These are phyloP conservation scores for Boulengeromyrus knoepffleri DNA, from an alignment of 2,113 vertebrate genomes.

Conservation along the genomic window DNA sequence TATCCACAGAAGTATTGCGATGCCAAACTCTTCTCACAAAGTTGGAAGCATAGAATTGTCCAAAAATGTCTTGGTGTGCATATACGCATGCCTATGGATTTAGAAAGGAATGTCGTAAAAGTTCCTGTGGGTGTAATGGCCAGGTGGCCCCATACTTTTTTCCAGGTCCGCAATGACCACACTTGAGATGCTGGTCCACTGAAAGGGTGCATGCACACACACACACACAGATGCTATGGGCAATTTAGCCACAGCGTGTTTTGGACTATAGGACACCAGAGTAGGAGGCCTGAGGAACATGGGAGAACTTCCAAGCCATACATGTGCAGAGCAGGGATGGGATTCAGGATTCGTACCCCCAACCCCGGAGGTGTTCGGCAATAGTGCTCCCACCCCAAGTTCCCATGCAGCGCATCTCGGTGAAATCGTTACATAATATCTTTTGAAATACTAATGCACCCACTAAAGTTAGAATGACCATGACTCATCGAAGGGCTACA, in stretches of 20 bases:
- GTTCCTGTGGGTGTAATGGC: too few species aligned
- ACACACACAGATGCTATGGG: not conserved
- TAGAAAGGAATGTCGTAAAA: too few species aligned
- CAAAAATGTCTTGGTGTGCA: too few species aligned
- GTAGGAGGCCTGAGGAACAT: not conserved
- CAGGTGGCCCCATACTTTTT: too few species aligned
- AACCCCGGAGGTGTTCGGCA: not conserved
- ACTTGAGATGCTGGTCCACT: too few species aligned
- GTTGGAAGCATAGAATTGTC: too few species aligned
- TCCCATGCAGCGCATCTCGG: not conserved
- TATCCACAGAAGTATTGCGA: not conserved
- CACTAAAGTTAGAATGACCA: not conserved
- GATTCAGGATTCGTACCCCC: not conserved
- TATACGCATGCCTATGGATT: too few species aligned
- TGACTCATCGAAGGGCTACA: not conserved
- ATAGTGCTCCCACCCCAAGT: not conserved
- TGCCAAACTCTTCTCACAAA: too few species aligned
- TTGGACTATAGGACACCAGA: not conserved
- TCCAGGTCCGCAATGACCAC: too few species aligned
- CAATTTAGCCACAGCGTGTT: not conserved
- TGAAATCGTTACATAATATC: not conserved
- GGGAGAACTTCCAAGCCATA: not conserved
- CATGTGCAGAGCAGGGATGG: not conserved
- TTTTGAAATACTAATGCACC: not conserved
- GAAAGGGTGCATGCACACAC: too few species aligned